Conservation (phyloP, 30 jellyfish, hydroid and myxozoan species). For the Aurelia aurita complex sp. Pacific region DNA sequence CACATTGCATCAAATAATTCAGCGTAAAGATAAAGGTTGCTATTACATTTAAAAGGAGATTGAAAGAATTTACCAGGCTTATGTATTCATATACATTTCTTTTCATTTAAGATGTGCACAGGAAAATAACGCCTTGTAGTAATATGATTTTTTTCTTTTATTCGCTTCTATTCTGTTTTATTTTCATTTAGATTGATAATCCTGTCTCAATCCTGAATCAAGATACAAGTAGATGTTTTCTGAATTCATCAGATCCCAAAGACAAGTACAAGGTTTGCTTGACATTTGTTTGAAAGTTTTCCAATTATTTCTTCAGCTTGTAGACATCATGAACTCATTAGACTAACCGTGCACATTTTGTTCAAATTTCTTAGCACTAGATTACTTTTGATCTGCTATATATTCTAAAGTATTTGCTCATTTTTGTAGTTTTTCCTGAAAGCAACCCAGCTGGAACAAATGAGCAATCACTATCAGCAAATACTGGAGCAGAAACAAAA, state of each 20-base stretch:
- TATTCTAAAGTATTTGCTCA: not conserved
- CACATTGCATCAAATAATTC: too few species aligned
- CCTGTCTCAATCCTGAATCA: conserved; percentile 96
- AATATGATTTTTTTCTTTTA: too few species aligned
- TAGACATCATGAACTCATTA: not conserved
- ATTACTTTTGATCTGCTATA: too few species aligned
- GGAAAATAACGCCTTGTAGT: not conserved
- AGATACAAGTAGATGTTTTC: conserved; percentile 96
- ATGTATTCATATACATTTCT: not conserved
- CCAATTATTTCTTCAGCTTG: too few species aligned
- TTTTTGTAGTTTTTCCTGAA: conserved; percentile 81
- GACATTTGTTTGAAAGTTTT: too few species aligned
- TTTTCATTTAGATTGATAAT: conserved; percentile 80
- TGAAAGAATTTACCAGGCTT: too few species aligned
- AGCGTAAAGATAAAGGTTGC: too few species aligned
- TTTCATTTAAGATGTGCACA: not conserved
- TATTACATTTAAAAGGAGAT: too few species aligned
- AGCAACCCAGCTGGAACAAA: conserved; percentile 97
- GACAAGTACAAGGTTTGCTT: conserved; percentile 85
- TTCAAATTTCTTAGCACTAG: too few species aligned
- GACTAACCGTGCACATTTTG: not conserved
- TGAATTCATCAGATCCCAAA: conserved; percentile 89
- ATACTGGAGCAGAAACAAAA: conserved; percentile 64
- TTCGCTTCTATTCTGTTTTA: not conserved
- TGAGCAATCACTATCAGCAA: conserved; percentile 85